Percentiles rank a stretch among this genome's conserved stretches.
phyloP scores from a whole-genome alignment of 2,888 invertebrate genomes.

The Catocala nupta region DNA sequence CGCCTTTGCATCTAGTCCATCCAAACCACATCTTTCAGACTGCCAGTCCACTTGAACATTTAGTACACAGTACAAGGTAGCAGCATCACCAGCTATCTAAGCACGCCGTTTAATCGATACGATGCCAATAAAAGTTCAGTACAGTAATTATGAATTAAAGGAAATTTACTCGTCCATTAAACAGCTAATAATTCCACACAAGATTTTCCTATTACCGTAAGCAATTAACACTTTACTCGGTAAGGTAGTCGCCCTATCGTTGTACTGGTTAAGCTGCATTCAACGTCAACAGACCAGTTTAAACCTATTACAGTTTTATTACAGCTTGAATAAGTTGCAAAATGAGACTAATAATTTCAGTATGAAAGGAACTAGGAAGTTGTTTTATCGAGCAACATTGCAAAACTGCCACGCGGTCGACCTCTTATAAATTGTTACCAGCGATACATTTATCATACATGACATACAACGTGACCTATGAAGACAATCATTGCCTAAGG shows the following conservation, averaged over 20 bases:
- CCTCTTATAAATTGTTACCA: constrained; percentile 1
- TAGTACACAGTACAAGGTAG: too few species aligned
- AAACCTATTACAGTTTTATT: constrained; percentile 8
- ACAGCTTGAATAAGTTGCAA: constrained; percentile 9
- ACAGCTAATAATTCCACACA: neutral
- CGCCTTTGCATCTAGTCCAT: too few species aligned
- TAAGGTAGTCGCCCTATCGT: constrained; percentile 8
- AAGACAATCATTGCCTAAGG: constrained; percentile 7
- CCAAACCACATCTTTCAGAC: too few species aligned
- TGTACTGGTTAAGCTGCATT: constrained; percentile 10
- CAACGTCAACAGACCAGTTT: constrained; percentile 11
- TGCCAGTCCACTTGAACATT: too few species aligned
- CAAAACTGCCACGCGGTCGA: constrained; percentile 2
- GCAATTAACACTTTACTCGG: constrained; percentile 18
- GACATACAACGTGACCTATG: constrained; percentile 8
- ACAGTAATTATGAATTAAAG: too few species aligned
- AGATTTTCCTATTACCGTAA: constrained; percentile 7
- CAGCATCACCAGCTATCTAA: too few species aligned
- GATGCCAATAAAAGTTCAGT: too few species aligned
- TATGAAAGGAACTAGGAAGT: constrained; percentile 39
- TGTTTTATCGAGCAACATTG: constrained; percentile 22
- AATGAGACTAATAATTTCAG: constrained; percentile 17
- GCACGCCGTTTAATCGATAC: too few species aligned
- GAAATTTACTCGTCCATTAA: neutral
- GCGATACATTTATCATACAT: constrained; percentile 4